Percentiles rank a stretch among this genome's conserved stretches.
Conservation (phyloP, 2,113 vertebrate species). For the Dasyprocta punctata region DNA sequence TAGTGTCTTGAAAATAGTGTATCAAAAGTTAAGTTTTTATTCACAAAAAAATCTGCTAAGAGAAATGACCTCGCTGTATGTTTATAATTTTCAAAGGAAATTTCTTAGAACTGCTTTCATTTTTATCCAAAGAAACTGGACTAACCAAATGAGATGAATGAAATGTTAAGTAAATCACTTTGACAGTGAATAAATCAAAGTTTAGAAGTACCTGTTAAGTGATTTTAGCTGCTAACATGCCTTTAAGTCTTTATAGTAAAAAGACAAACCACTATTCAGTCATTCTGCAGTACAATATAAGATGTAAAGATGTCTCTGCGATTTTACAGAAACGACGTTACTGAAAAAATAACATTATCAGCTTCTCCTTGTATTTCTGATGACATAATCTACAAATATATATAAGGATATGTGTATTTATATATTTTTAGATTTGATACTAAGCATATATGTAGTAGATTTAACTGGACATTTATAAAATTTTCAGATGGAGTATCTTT, state of each 20-base stretch:
- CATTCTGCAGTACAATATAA: neutral
- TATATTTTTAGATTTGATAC: neutral
- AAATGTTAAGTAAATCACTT: conserved; percentile 65
- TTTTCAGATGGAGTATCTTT: neutral
- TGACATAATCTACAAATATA: neutral
- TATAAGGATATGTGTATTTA: neutral
- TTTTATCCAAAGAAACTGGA: conserved; percentile 52
- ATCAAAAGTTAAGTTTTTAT: conserved; percentile 40
- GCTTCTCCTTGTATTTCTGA: neutral
- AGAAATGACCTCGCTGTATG: conserved; percentile 51
- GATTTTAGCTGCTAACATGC: conserved; percentile 42
- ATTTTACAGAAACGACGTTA: neutral
- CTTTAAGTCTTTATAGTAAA: neutral
- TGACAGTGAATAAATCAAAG: conserved; percentile 72
- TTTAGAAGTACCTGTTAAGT: conserved; percentile 50
- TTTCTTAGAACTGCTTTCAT: conserved; percentile 41
- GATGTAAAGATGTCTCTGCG: neutral
- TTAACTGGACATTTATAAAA: neutral
- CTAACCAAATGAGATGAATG: conserved; percentile 68
- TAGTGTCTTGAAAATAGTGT: neutral
- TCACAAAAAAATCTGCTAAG: neutral
- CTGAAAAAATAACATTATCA: neutral
- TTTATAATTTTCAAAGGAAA: conserved; percentile 68
- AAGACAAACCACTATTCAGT: conserved; percentile 19
- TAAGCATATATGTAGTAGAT: neutral